Conservation (phyloP, 2,888 invertebrate genomes). For the Orthosia cruda region DNA sequence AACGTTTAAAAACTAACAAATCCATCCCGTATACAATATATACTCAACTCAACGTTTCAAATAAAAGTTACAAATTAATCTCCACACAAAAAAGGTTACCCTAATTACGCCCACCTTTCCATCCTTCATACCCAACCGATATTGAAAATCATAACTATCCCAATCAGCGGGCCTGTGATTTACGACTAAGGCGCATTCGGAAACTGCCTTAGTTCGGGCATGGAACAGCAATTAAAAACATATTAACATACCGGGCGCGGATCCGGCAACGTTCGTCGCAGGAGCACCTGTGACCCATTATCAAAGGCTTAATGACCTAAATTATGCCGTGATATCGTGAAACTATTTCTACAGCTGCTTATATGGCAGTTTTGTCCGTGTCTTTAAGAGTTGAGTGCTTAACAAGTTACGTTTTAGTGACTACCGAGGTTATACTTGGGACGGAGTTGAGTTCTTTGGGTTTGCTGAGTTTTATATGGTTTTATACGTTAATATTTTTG, state of each 20-base stretch:
- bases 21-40: background rate
- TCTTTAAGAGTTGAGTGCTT: constrained; percentile 39
- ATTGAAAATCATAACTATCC: constrained; percentile 34
- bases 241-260: constrained; percentile 82
- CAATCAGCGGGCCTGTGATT: constrained; percentile 48
- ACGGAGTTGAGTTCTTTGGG: background rate
- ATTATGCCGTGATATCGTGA: constrained; percentile 72
- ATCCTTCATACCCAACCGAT: constrained; percentile 4
- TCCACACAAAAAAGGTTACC: background rate
- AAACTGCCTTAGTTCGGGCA: constrained; percentile 77
- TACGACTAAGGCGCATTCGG: constrained; percentile 58
- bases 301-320: constrained; percentile 77
- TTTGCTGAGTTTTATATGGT: background rate
- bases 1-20: background rate
- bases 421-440: constrained; percentile 8
- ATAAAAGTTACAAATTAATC: background rate
- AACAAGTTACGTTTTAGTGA: constrained; percentile 52
- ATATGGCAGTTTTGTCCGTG: constrained; percentile 42
- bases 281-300: constrained; percentile 78
- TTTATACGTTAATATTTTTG: background rate
- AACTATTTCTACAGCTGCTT: constrained; percentile 66
- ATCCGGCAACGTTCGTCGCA: constrained; percentile 61
- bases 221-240: constrained; percentile 87
- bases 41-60: too few relatives aligned
- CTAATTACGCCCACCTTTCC: constrained; percentile 3